Percentiles rank a stretch among this genome's conserved stretches.
These are phyloP conservation scores for Brachypalpus laphriformis DNA, from an alignment of 2,888 invertebrate genomes.

Conservation along the genomic window DNA sequence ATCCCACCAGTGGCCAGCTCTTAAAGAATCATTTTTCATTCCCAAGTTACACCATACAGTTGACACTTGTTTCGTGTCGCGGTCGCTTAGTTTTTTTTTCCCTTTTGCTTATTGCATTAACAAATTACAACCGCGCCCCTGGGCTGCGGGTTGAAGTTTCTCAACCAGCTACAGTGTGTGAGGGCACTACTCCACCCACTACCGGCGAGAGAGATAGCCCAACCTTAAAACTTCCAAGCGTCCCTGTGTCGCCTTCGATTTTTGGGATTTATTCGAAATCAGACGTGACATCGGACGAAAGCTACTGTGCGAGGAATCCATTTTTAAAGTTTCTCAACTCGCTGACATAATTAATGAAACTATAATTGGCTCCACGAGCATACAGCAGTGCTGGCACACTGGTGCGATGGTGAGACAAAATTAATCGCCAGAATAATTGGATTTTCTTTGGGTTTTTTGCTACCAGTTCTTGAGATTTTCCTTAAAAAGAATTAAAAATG, in stretches of 20 bases:
- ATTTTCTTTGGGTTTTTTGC: conserved; percentile 49
- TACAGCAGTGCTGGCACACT: neutral
- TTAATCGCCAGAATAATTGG: conserved; percentile 70
- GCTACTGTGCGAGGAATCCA: conserved; percentile 41
- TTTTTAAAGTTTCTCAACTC: conserved; percentile 62
- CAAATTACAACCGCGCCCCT: conserved; percentile 62
- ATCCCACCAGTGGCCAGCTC: neutral
- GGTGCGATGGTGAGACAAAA: conserved; percentile 41
- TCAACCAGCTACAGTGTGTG: conserved; percentile 7
- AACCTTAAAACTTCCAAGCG: conserved; percentile 36
- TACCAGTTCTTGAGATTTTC: conserved; percentile 34
- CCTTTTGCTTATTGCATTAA: conserved; percentile 59
- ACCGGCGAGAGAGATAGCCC: neutral
- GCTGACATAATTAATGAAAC: conserved; percentile 69
- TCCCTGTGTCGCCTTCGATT: conserved; percentile 23
- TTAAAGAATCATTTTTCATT: conserved; percentile 57
- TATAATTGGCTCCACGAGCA: conserved; percentile 64
- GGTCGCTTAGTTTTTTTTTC: conserved; percentile 10
- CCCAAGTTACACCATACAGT: conserved; percentile 15
- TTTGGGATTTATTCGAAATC: conserved; percentile 45
- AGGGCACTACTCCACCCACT: conserved; percentile 8
- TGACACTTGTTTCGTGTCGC: conserved; percentile 64
- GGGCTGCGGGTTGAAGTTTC: conserved; percentile 20
- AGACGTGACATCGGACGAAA: conserved; percentile 51
- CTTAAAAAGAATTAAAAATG: conserved; percentile 54